Base-by-base conservation (phyloP, 2,797 vertebrate species). In the Acrossocheilus wenchowensis region DNA sequence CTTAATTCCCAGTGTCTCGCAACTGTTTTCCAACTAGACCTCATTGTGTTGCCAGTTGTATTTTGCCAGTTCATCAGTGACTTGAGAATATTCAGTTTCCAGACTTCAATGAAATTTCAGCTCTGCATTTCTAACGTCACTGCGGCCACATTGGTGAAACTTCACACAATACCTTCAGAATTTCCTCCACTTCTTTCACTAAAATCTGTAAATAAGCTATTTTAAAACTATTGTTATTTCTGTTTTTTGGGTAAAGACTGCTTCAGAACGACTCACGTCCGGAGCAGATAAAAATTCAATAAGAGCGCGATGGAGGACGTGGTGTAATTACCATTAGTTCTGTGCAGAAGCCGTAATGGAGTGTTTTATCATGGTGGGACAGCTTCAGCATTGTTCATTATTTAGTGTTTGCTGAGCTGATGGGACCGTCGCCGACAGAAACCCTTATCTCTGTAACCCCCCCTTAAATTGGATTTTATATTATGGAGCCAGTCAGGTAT, bases 331-430 rank as follows among this genome's bases (percentile, higher is more conserved):
- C 96, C 97, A 95, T 97, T 97, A 96, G 96, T 97, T 97, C 95
- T 93, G 93, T 93, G 62, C 96, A 95, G 95, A 90, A 94, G 90
- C 91, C 95, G 95, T 97, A 96, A 97, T 96, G 92, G 96, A 94
- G 96, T 94, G 94, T 95, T 98, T 98, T 98, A 97, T 98, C 97
- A 95, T 88, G 92, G 88, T 80, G 85, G 96, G 96, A 95, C 97
- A 97, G 96, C 96, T 95, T 95, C 95, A 89, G 93, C 94, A 87
- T 96, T 95, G 96, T 96, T 98, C 97, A 97, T 98, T 98, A 97
- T 97, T 97, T 96, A 96, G 96, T 98, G 97, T 99, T 99, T 99
- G 98, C 97, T 91, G 92, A 97, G 96, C 95, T 96, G 97, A 97
- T 96, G 96, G 95, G 92, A 91, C 93, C 93, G 92, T 92, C 91